phyloP scores from a whole-genome alignment of 1,140 invertebrate genomes.

The Calliopsis andreniformis region DNA sequence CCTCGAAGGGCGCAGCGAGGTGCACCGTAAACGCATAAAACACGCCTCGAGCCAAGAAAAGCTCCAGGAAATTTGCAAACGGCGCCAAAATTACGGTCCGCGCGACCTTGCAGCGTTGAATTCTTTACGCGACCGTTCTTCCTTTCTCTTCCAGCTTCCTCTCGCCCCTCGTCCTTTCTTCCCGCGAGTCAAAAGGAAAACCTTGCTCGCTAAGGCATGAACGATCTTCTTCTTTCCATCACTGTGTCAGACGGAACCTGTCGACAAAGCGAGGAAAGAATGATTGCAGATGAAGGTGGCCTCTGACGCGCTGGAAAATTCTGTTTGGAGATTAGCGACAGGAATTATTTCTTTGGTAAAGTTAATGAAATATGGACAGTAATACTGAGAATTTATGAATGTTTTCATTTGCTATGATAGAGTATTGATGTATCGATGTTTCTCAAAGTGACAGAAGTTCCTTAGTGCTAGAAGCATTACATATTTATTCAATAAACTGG shows the following conservation, averaged over 20 bases:
- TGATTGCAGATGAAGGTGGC: background rate
- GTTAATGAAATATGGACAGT: too few relatives aligned
- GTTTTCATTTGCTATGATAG: too few relatives aligned
- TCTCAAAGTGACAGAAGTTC: too few relatives aligned
- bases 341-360: too few relatives aligned
- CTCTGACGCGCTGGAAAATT: too few relatives aligned
- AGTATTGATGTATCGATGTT: too few relatives aligned
- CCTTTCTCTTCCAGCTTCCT: background rate
- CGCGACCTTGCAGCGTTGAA: conserved; percentile 49
- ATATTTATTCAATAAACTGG: too few relatives aligned
- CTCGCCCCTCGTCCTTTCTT: background rate
- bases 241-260: conserved; percentile 4
- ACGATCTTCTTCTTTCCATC: background rate
- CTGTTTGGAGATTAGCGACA: too few relatives aligned
- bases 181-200: background rate
- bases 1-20: conserved; percentile 46
- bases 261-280: background rate
- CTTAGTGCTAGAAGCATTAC: too few relatives aligned
- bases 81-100: conserved; percentile 47
- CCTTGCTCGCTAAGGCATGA: background rate
- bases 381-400: too few relatives aligned
- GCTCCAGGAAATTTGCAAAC: conserved; percentile 44
- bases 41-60: conserved; percentile 21
- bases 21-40: conserved; percentile 49
- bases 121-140: background rate